phyloP scores from a whole-genome alignment of 2,888 invertebrate genomes.

The Cryptocephalus primarius region DNA sequence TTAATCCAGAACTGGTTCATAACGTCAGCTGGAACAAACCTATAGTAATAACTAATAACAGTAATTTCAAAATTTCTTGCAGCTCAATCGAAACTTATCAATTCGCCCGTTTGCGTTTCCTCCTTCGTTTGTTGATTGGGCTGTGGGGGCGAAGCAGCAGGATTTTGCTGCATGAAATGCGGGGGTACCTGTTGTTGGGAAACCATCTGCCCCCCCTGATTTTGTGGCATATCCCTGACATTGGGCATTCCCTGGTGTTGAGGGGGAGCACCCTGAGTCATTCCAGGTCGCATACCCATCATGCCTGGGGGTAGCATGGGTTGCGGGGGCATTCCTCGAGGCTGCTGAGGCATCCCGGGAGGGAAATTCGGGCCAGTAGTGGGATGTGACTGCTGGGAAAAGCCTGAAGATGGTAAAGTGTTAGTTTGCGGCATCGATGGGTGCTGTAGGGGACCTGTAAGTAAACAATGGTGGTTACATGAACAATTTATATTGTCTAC shows the following conservation, averaged over 20 bases:
- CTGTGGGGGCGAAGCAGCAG: conserved; percentile 6
- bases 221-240: neutral
- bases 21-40: too few relatives aligned
- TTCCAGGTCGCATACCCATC: conserved; percentile 1
- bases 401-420: conserved; percentile 8
- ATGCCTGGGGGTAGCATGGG: conserved; percentile 17
- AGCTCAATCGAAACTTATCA: conserved; percentile 69
- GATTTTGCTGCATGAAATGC: conserved; percentile 7
- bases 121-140: conserved; percentile 24
- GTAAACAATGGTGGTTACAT: neutral
- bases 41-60: too few relatives aligned
- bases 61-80: neutral
- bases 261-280: conserved; percentile 7
- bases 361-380: conserved; percentile 14
- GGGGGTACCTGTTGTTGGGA: conserved; percentile 1
- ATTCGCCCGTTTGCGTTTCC: conserved; percentile 57
- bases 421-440: conserved; percentile 9
- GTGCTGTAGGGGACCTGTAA: conserved; percentile 19
- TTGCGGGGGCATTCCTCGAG: conserved; percentile 14
- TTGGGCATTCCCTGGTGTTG: conserved; percentile 1
- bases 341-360: neutral
- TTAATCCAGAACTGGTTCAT: too few relatives aligned
- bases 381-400: conserved; percentile 12
- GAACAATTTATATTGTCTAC: neutral
- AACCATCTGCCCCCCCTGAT: conserved; percentile 4